Base-by-base conservation (phyloP, 30 jellyfish, hydroid and myxozoan species). In the Rhopilema esculentum region DNA sequence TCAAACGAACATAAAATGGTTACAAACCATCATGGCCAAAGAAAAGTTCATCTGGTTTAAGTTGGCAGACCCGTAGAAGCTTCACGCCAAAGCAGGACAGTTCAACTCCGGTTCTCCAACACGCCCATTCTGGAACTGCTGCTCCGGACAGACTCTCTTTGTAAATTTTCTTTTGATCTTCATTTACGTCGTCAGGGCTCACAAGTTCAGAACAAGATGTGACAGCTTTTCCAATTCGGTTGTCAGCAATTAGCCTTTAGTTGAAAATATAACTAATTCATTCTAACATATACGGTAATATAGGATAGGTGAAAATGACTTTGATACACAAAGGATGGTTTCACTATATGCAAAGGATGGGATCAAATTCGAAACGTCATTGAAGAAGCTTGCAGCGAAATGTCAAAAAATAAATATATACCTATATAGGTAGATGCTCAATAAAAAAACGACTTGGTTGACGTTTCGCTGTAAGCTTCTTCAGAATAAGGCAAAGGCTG, bases 41-140 rank as follows among this genome's bases (percentile, higher is more conserved):
- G 73, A 85, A 90, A 15, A 97, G 77, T 24, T 51, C 78, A 20
- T 68, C 87, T 17, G 84, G 75, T 0, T 77, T 93, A 33, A 95
- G 88, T 63, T 95, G 97, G 84, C 99, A 89, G 28, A 95, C 97
- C 33, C 99, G 97, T 16, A 95, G 83, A 32, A 95, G 67, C 57
- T 95, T 95, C 51, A 85, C 97, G 12, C 97, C 99, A 82, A 95
- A 95, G 57, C 98, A 95, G 23, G 99, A 95, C 24, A 95, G 74
- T 63, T 95, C 99, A 29, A 95, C 88, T 17, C 99, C 99, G 28
- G 97, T 95, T 75, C 79, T 90, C 99, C 99, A 95, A 69, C 99
- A 95, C 9, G 97, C 98, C 99, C 99, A 95, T 63, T 95, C 99
- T 8, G 99, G 99, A 27, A 97, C 98, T 16, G 98, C 99, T 9